These are phyloP conservation scores for Nannoperca australis DNA, from an alignment of 2,797 vertebrate species.

Conservation along the genomic window DNA sequence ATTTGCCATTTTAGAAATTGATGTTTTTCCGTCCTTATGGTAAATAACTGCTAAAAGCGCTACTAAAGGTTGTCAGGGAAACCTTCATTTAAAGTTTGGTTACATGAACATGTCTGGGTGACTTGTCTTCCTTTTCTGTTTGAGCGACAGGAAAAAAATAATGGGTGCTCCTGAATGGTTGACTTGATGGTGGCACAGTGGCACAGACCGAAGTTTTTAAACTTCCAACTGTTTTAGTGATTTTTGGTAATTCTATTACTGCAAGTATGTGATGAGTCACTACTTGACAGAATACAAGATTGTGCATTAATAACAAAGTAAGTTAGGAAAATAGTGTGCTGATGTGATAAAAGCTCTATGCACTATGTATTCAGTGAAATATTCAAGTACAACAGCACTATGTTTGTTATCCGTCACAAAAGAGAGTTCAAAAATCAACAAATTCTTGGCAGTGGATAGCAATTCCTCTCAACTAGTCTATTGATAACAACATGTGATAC, in stretches of 20 bases:
- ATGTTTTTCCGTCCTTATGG: conserved; percentile 35
- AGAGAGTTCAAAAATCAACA: conserved; percentile 15
- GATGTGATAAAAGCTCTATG: conserved; percentile 7
- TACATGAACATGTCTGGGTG: background rate
- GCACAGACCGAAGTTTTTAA: conserved; percentile 10
- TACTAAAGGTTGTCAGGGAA: conserved; percentile 45
- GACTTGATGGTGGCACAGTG: background rate
- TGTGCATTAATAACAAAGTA: background rate
- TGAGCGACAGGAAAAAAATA: background rate
- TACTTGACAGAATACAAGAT: background rate
- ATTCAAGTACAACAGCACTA: conserved; percentile 13
- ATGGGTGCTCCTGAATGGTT: background rate
- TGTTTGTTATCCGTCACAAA: conserved; percentile 13
- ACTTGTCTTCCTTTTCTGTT: conserved; percentile 12
- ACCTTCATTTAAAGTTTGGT: conserved; percentile 24
- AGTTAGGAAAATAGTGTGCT: background rate
- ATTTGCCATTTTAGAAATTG: conserved; percentile 32
- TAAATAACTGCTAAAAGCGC: conserved; percentile 55
- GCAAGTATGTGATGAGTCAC: background rate
- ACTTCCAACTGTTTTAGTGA: background rate
- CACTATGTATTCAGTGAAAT: background rate
- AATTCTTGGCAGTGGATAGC: conserved; percentile 35
- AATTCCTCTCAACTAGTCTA: conserved; percentile 7
- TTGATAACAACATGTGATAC: conserved; percentile 22
- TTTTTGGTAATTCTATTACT: background rate